Conservation (phyloP, 2,888 invertebrate species). For the Eurytoma californica region DNA sequence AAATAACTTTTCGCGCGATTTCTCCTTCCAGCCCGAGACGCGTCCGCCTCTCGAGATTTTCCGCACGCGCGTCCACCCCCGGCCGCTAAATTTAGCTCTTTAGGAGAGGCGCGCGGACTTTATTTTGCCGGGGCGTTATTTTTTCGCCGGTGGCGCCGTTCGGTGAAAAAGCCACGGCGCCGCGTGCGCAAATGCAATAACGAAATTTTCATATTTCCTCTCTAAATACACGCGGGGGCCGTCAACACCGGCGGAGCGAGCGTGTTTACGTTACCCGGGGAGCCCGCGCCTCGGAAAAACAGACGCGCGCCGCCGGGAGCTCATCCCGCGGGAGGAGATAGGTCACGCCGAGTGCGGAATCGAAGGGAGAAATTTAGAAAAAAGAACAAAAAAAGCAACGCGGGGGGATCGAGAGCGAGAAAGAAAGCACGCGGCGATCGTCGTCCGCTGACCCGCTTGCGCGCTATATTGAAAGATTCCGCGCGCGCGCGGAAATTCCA, state of each 20-base stretch:
- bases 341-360: too few relatives aligned
- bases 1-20: slow-evolving; percentile 53
- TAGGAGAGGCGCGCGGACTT: slow-evolving; percentile 31
- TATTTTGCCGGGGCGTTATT: slow-evolving; percentile 8
- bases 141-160: not conserved
- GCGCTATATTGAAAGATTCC: slow-evolving; percentile 48
- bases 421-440: not conserved
- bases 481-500: slow-evolving; percentile 36
- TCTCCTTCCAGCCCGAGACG: not conserved
- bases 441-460: not conserved
- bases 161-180: not conserved
- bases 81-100: slow-evolving; percentile 50
- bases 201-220: slow-evolving; percentile 47
- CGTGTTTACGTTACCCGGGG: slow-evolving; percentile 19
- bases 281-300: not conserved
- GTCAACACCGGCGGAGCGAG: not conserved
- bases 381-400: not conserved
- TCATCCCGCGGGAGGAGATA: not conserved
- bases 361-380: not conserved
- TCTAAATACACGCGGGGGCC: slow-evolving; percentile 13
- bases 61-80: not conserved
- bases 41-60: slow-evolving; percentile 31
- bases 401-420: not conserved
- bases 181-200: slow-evolving; percentile 17
- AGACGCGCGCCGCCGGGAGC: not conserved